These are phyloP conservation scores for Alectura lathami DNA, from an alignment of 2,113 vertebrate genomes.

Conservation along the genomic window DNA sequence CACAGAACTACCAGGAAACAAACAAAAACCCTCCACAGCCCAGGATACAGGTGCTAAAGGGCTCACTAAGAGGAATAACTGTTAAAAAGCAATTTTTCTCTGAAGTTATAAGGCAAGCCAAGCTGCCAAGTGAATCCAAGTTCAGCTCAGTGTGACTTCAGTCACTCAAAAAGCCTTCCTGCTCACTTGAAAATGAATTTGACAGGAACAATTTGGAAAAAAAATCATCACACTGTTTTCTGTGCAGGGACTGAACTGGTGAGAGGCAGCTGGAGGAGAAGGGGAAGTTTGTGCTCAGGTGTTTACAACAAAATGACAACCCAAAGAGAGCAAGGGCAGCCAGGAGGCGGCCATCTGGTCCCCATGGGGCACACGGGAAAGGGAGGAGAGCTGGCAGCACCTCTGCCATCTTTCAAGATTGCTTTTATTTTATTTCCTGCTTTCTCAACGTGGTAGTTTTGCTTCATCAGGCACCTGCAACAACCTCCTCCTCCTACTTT, in stretches of 20 bases:
- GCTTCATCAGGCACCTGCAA: fast-evolving
- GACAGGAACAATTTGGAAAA: neutral
- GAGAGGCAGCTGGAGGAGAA: neutral
- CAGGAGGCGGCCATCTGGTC: slow-evolving; percentile 41
- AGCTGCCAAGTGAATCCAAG: slow-evolving; percentile 31
- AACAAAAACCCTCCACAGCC: neutral
- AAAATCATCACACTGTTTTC: neutral
- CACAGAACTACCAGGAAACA: neutral
- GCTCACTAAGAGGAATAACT: slow-evolving; percentile 15
- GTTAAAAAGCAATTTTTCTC: slow-evolving; percentile 19
- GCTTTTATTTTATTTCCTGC: neutral
- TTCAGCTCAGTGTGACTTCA: neutral
- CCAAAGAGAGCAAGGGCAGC: neutral
- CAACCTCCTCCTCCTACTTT: fast-evolving
- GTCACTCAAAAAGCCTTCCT: neutral
- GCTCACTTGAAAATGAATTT: slow-evolving; percentile 5
- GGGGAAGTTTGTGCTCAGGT: neutral
- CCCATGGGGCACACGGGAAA: neutral
- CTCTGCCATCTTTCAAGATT: neutral
- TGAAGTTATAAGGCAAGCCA: slow-evolving; percentile 18
- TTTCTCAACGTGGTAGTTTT: neutral
- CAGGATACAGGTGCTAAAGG: slow-evolving; percentile 16
- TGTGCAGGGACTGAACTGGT: neutral
- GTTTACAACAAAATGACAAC: neutral
- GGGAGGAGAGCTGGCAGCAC: neutral